Evolutionary conservation across 2,888 invertebrate species (phyloP).

Genomic region (Acleris laterana): DNA sequence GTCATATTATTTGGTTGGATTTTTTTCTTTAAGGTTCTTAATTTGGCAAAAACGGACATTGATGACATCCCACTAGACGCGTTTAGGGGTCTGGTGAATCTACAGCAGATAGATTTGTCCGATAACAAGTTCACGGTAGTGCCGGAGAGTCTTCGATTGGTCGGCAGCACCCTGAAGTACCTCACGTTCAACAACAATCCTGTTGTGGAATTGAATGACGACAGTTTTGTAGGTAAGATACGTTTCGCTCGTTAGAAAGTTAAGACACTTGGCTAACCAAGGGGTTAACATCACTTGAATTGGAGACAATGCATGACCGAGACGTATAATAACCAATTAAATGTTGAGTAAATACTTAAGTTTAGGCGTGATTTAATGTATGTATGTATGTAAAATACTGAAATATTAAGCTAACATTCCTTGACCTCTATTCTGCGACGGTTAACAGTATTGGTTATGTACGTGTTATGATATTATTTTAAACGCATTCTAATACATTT

Average conservation of each 20-base stretch:
- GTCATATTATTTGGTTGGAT: not conserved
- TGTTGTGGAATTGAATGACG: slow-evolving; percentile 82
- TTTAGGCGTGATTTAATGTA: no score
- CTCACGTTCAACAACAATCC: slow-evolving; percentile 86
- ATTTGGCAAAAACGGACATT: slow-evolving; percentile 85
- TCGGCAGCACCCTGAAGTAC: slow-evolving; percentile 82
- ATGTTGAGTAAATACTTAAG: no score
- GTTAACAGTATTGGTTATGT: no score
- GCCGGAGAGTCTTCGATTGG: slow-evolving; percentile 81
- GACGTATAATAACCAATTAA: no score
- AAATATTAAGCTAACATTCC: no score
- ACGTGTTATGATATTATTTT: no score
- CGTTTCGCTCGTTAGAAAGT: slow-evolving; percentile 19
- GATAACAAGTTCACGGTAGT: slow-evolving; percentile 85
- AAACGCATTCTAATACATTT: no score
- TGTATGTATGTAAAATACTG: no score
- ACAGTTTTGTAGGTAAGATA: slow-evolving; percentile 84
- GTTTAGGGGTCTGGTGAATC: slow-evolving; percentile 73
- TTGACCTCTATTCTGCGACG: no score
- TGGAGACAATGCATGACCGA: no score
- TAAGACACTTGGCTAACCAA: no score
- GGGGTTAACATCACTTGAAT: no score
- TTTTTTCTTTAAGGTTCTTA: slow-evolving; percentile 71
- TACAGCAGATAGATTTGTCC: slow-evolving; percentile 85
- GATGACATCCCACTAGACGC: slow-evolving; percentile 82